Base-by-base conservation (phyloP, 2,113 vertebrate species). In the sheep (Ovis aries) region DNA sequence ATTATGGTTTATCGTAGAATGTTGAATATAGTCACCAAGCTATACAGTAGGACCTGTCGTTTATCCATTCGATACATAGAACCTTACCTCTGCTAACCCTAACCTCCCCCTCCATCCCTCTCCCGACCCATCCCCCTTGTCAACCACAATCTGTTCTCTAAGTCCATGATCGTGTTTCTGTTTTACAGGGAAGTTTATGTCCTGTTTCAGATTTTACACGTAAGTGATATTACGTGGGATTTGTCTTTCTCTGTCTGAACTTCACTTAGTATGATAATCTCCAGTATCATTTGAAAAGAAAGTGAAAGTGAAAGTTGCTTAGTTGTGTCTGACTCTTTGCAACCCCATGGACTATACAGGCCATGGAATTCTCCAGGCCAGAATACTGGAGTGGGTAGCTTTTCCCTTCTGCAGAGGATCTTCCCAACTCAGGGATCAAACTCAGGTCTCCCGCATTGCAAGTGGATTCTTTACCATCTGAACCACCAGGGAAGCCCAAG, bases 311-410 rank as follows among this genome's bases (percentile, higher is more conserved):
- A 23, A 40, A 13, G 19, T 23, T 40, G 67, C 67, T 23, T 10
- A 3, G 19, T 71, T 12, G n/a, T 36, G 67, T 71, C n/a, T 0
- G 1, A 71, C n/a, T 40, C n/a, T 74, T 74, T 74, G 67, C 0
- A 3, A 74, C n/a, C n/a, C n/a, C 19, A 12, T 71, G n/a, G n/a
- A 71, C 67, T 40, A 13, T 74, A 40, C 5, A 74, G 67, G 40
- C 67, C 67, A 74, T 40, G 36, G 12, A 40, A 40, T 74, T 40
- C 36, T 74, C 10, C 67, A 74, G 67, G 67, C 36, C 67, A 74
- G 64, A 36, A 21, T 67, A n/a, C 64, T 67, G 16, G 33, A n/a
- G n/a, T 74, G 67, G 67, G 10, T 23, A 74, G n/a, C n/a, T 11
- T 71, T 71, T 71, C n/a, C 67, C 67, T 71, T 71, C 67, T 71